Conservation (phyloP, 2,113 vertebrate species). For the Tetrax tetrax region DNA sequence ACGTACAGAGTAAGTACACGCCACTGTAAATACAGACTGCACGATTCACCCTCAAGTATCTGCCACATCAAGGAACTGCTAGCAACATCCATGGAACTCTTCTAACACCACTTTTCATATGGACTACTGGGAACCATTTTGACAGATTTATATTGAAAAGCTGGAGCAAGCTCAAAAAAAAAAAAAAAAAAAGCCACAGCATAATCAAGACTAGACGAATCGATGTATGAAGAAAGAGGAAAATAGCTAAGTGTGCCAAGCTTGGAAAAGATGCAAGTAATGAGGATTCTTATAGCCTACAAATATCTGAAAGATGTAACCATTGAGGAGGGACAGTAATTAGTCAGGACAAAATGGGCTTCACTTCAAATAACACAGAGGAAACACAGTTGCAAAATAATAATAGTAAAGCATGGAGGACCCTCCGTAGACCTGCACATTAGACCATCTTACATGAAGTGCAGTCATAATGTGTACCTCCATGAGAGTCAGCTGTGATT, state of each 20-base stretch:
- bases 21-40: background rate
- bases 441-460: background rate
- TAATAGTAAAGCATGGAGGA: background rate
- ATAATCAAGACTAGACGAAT: background rate
- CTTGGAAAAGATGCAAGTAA: background rate
- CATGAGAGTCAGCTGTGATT: background rate
- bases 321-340: background rate
- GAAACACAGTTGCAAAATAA: background rate
- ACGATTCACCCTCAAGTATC: background rate
- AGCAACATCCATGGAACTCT: background rate
- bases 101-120: background rate
- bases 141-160: background rate
- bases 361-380: background rate
- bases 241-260: background rate
- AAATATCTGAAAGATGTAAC: background rate
- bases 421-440: background rate
- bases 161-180: background rate
- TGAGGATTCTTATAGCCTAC: background rate
- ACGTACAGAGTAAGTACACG: background rate
- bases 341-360: background rate
- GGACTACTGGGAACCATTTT: background rate
- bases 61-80: background rate
- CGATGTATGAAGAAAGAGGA: background rate
- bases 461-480: background rate
- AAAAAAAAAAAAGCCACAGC: background rate